Evolutionary conservation across 2,113 vertebrate species (phyloP).

Genomic region (Lanius collurio): DNA sequence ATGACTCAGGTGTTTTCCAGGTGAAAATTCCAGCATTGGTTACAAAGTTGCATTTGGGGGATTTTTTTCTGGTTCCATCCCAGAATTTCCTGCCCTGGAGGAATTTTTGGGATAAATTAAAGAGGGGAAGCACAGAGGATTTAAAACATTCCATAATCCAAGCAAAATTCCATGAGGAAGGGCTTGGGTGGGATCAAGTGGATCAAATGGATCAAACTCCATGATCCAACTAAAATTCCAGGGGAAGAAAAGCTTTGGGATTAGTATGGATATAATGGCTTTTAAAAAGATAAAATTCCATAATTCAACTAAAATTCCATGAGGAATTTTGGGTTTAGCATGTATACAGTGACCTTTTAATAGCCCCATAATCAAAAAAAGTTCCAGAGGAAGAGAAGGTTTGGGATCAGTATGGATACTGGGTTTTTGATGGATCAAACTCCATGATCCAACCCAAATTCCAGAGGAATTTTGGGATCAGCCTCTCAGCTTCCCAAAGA

Average conservation of each 20-base stretch:
- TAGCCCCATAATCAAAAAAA: too few relatives aligned
- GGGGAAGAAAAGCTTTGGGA: neutral
- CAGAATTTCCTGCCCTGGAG: neutral
- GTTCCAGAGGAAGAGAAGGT: too few relatives aligned
- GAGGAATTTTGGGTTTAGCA: neutral
- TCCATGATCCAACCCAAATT: neutral
- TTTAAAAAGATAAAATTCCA: neutral
- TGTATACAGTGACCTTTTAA: too few relatives aligned
- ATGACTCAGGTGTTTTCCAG: neutral
- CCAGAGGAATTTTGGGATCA: too few relatives aligned
- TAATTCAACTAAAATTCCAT: neutral
- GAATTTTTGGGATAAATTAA: neutral
- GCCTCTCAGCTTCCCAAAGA: too few relatives aligned
- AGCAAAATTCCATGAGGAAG: neutral
- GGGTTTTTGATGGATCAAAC: fast-evolving
- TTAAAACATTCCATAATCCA: neutral
- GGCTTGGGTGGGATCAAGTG: too few relatives aligned
- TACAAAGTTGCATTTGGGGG: neutral
- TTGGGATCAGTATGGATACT: neutral
- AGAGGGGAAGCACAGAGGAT: neutral
- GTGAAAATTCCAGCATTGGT: neutral
- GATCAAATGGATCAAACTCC: too few relatives aligned
- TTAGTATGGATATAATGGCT: neutral
- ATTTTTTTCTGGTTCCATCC: neutral
- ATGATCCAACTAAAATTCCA: too few relatives aligned